Base-by-base conservation (phyloP, 1,140 invertebrate genomes). In the Trichonephila clavata region DNA sequence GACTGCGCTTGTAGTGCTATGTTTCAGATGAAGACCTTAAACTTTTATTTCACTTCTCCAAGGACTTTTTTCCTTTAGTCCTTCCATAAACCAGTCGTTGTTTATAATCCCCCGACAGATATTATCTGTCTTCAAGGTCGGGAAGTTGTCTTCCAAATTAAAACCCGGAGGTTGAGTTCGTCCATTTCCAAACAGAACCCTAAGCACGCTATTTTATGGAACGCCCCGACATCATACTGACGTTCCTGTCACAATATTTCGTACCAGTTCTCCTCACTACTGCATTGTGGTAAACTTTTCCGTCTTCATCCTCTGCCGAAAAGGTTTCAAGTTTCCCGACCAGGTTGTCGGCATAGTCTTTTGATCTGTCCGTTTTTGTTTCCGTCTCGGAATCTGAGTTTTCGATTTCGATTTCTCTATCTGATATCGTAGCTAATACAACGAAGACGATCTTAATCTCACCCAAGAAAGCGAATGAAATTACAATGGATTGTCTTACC, bases 191-290 rank as follows among this genome's bases (percentile, higher is more conserved):
- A 27, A 27, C 14, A 16, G 71, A 14, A 32, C 71, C 7, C 14
- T 77, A 39, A 21, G 43, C 57, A n/a, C 81, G 21, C 43, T 84
- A 83, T 83, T 59, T 57, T 84, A 59, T 59, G 21, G 81, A 57
- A 43, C 21, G 43, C 13, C 43, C 43, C 43, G 21, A 43, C 65
- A 87, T 87, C 86, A 60, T 7, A 32, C 24, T 87, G 86, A 87
- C 86, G 63, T 59, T 18, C 27, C 32, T 87, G 86, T 87, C 86
- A 63, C 61, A 87, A 87, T 87, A 87, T 63, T 77, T 77, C 71
- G 71, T 77, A 39, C 27, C 24, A 77, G 71, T 77, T 32, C 71
- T 77, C 1, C 27, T 77, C 71, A 32, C 71, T 32, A 32, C 32
- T 24, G 27, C 71, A 39, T 39, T 77, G 14, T 27, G 18, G 27